Base-by-base conservation (phyloP, 2,888 invertebrate genomes). In the Lepidochrysops patricia region DNA sequence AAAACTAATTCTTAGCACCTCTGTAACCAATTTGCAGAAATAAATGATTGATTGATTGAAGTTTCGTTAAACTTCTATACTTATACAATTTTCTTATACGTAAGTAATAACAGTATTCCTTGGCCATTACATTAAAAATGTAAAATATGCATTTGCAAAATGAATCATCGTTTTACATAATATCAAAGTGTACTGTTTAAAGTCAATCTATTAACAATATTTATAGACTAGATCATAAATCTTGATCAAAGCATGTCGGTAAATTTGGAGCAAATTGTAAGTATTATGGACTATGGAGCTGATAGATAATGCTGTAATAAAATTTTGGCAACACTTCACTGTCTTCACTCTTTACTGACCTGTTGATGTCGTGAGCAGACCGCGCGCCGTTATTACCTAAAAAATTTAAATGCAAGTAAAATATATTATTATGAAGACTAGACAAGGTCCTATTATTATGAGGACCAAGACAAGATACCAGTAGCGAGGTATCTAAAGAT, bases 291-390 rank as follows among this genome's bases (percentile, higher is more conserved):
- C n/a, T n/a, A n/a, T n/a, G n/a, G n/a, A n/a, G n/a, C n/a, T n/a
- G 25, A 49, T 48, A n/a, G 23, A 48, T 48, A 0, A 50, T 25
- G 50, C 5, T 26, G 50, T 26, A 19, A 43, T 19, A 23, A 43
- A 19, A 43, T 43, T 23, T 43, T 50, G 25, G 26, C 26, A 49
- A 23, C 26, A 52, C 54, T 54, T 57, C 12, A 62, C 62, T n/a
- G n/a, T n/a, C n/a, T n/a, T n/a, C n/a, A 23, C 26, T 35, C 54
- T 54, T 57, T 7, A 62, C 62, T 70, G 65, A 86, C 86, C 85
- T 85, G 82, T 84, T 83, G 74, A 80, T 75, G 67, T 82, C 80
- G 63, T 80, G 76, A 70, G 77, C 68, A 62, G 78, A 75, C 66
- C 75, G 76, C 65, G 78, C 79, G 70, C 68, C 73, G 61, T 77